phyloP scores from a whole-genome alignment of 2,113 vertebrate species.

The Maccullochella peelii region DNA sequence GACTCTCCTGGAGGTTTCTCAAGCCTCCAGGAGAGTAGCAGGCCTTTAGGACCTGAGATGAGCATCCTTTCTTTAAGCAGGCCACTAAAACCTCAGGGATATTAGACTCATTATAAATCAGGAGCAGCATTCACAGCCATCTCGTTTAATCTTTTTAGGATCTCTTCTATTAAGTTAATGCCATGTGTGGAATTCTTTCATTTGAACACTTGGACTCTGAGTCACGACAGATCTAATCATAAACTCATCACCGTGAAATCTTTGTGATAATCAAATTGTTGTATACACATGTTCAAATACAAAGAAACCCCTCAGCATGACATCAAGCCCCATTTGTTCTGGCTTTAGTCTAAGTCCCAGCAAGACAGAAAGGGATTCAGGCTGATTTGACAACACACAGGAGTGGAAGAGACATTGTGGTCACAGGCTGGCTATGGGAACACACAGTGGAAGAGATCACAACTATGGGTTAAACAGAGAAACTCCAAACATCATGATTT shows the following conservation, averaged over 20 bases:
- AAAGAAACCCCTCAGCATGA: conserved; percentile 49
- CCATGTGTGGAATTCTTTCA: conserved; percentile 23
- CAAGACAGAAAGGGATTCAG: conserved; percentile 18
- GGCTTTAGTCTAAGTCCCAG: conserved; percentile 23
- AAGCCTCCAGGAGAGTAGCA: conserved; percentile 40
- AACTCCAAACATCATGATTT: conserved; percentile 69
- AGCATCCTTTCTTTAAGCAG: conserved; percentile 13
- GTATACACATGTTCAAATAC: conserved; percentile 11
- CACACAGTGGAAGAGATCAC: conserved; percentile 72
- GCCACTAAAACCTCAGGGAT: background rate
- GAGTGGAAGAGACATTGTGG: conserved; percentile 69
- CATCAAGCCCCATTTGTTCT: conserved; percentile 37
- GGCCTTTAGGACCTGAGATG: background rate
- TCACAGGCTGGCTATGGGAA: conserved; percentile 75
- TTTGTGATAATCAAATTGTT: background rate
- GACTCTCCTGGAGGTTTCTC: conserved; percentile 34
- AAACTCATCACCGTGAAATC: conserved; percentile 6
- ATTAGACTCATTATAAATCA: background rate
- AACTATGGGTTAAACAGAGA: conserved; percentile 77
- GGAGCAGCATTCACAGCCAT: conserved; percentile 11
- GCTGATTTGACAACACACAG: conserved; percentile 53
- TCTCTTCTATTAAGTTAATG: conserved; percentile 15
- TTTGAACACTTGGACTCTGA: conserved; percentile 30
- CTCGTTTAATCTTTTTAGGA: background rate
- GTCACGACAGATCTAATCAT: conserved; percentile 7